Conservation (phyloP, 2,113 vertebrate genomes). For the Catagonus wagneri region DNA sequence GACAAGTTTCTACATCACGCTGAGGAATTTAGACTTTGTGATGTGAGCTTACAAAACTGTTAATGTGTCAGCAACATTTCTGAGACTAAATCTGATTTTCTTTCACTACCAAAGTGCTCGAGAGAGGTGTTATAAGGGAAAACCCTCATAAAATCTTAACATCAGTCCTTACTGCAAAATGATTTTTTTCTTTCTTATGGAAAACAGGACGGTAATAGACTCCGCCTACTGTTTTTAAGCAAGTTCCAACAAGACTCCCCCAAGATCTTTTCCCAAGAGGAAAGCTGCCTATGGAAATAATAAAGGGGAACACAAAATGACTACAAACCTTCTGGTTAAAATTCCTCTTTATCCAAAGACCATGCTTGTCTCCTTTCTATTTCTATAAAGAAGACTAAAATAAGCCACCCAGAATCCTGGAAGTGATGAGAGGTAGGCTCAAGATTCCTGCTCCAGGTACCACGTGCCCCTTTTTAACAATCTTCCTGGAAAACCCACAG, state of each 20-base stretch:
- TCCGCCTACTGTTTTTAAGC: constrained; percentile 43
- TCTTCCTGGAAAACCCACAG: neutral
- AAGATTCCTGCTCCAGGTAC: neutral
- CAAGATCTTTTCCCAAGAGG: constrained; percentile 45
- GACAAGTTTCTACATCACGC: neutral
- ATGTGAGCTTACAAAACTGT: neutral
- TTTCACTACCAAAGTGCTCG: neutral
- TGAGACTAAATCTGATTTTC: constrained; percentile 3
- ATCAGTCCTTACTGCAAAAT: neutral
- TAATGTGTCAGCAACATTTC: neutral
- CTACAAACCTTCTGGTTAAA: neutral
- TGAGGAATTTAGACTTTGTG: neutral
- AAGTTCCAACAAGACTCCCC: constrained; percentile 49
- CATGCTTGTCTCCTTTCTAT: constrained; percentile 18
- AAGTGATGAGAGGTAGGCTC: neutral
- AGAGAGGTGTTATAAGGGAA: neutral
- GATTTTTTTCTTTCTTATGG: constrained; percentile 19
- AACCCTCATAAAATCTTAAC: constrained; percentile 57
- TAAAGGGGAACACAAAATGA: neutral
- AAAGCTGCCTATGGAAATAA: constrained; percentile 5
- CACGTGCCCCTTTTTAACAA: neutral
- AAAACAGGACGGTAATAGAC: constrained; percentile 18
- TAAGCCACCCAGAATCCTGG: no score
- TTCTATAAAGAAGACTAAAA: constrained; percentile 20
- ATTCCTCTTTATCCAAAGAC: constrained; percentile 5